A percentile compares a stretch with the other conserved stretches of the same genome.
phyloP scores from a whole-genome alignment of 1,140 invertebrate genomes.

The Diploscapter pachys region DNA sequence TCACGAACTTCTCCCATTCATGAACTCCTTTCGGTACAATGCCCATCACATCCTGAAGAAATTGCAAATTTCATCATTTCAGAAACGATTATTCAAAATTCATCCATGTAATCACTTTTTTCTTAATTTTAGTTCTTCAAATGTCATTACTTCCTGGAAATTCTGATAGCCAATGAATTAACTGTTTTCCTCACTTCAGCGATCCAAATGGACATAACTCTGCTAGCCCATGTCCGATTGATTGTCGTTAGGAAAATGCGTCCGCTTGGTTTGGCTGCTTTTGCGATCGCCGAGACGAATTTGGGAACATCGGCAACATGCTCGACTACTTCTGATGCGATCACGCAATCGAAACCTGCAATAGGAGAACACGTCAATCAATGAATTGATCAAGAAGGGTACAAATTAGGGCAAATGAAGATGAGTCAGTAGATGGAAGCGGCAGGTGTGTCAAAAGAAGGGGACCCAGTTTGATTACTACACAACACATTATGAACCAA shows the following conservation, averaged over 20 bases:
- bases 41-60: conserved; percentile 27
- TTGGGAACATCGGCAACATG: conserved; percentile 75
- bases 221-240: conserved; percentile 75
- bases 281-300: conserved; percentile 73
- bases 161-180: no score
- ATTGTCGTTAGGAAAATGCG: conserved; percentile 87
- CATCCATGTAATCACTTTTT: no score
- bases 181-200: conserved; percentile 66
- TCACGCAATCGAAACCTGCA: conserved; percentile 74
- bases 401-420: conserved; percentile 15
- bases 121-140: no score
- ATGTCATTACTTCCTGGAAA: no score
- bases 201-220: conserved; percentile 71
- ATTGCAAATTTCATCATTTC: neutral
- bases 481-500: no score
- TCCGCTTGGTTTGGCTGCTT: conserved; percentile 72
- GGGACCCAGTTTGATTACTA: neutral
- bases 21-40: conserved; percentile 80
- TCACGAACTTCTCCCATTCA: conserved; percentile 83
- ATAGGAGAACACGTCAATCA: conserved; percentile 13
- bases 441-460: conserved; percentile 8
- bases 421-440: conserved; percentile 29
- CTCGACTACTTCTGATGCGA: conserved; percentile 83
- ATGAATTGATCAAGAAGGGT: conserved; percentile 11
- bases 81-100: no score